Conservation (phyloP, 2,113 vertebrate genomes). For the Trochalopteron elliotii region DNA sequence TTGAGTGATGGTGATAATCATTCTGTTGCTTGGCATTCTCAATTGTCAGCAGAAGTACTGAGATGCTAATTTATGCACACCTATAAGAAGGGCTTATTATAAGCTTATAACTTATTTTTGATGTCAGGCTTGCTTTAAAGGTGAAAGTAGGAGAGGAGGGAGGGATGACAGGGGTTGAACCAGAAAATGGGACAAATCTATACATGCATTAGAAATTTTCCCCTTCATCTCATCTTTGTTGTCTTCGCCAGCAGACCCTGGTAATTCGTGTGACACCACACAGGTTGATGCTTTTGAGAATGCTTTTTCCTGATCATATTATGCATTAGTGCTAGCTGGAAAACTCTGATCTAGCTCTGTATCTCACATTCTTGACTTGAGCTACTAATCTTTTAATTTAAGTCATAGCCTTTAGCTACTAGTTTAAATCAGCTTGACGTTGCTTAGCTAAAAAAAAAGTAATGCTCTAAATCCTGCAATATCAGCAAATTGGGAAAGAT, state of each 20-base stretch:
- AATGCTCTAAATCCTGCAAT: background rate
- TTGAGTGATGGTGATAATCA: background rate
- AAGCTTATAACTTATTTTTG: background rate
- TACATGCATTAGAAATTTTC: background rate
- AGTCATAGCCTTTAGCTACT: background rate
- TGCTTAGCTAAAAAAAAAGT: background rate
- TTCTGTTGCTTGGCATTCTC: background rate
- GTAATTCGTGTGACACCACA: accelerated
- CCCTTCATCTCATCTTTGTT: background rate
- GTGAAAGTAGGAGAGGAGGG: background rate
- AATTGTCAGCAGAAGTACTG: background rate
- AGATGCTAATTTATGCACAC: slow-evolving; percentile 36
- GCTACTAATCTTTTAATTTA: background rate
- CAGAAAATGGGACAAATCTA: background rate
- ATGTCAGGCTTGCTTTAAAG: background rate
- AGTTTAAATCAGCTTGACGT: background rate
- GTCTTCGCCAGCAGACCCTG: background rate
- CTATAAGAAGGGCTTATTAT: background rate
- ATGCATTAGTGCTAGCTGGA: background rate
- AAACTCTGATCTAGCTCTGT: background rate
- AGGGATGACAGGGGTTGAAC: background rate
- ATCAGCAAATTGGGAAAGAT: background rate
- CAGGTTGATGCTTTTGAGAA: accelerated
- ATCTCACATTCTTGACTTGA: background rate
- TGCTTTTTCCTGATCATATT: background rate